A percentile compares a stretch with the other conserved stretches of the same genome.
Evolutionary conservation across 2,797 vertebrate species (phyloP).

Genomic region (Ctenosaura bakeri): DNA sequence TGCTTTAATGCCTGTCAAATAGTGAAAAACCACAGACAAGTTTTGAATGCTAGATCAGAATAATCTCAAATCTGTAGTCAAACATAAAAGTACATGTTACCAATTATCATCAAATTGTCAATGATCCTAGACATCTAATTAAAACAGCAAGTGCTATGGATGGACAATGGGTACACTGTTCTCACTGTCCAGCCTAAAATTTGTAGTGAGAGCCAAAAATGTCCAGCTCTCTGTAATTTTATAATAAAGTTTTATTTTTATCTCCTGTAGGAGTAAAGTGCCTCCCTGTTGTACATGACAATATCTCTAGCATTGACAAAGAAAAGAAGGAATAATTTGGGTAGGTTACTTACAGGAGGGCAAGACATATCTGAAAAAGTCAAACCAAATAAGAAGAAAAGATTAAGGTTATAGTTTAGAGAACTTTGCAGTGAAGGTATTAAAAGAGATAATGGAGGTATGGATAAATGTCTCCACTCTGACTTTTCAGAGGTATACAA

Average conservation of each 20-base stretch:
- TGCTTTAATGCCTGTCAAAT: conserved; percentile 7
- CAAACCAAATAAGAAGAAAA: neutral
- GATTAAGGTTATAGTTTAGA: neutral
- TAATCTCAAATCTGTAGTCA: neutral
- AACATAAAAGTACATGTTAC: neutral
- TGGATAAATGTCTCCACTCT: neutral
- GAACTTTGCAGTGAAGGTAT: neutral
- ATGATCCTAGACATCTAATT: neutral
- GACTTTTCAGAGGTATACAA: neutral
- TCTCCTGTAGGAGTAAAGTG: neutral
- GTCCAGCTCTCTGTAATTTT: neutral
- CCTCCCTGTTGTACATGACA: neutral
- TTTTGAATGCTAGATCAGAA: conserved; percentile 18
- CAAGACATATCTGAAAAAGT: neutral
- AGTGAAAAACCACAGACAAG: neutral
- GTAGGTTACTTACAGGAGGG: neutral
- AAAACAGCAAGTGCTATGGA: neutral
- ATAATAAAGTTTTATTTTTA: neutral
- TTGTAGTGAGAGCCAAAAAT: neutral
- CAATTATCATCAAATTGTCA: too few relatives aligned
- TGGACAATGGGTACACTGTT: too few relatives aligned
- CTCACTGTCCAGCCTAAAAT: too few relatives aligned
- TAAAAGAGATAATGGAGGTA: neutral
- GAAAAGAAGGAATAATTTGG: neutral
- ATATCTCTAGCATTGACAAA: neutral